phyloP scores from a whole-genome alignment of 2,113 vertebrate species.

The Oriolus oriolus region DNA sequence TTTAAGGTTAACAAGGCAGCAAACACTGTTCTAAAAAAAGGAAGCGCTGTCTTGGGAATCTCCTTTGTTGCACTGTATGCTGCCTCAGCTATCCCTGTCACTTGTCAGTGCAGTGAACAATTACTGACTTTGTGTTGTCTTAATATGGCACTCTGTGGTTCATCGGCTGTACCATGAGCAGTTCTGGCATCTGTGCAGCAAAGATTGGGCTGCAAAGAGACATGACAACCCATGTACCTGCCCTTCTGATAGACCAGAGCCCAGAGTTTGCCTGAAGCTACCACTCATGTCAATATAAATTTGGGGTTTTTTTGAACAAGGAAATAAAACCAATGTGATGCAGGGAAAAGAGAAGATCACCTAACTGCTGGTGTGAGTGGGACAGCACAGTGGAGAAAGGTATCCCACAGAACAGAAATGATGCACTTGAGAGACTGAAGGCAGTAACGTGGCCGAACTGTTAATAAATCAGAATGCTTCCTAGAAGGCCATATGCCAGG shows the following conservation, averaged over 20 bases:
- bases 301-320: neutral
- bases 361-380: neutral
- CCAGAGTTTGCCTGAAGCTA: neutral
- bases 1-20: neutral
- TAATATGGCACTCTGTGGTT: neutral
- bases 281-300: neutral
- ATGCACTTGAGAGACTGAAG: neutral
- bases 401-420: neutral
- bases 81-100: neutral
- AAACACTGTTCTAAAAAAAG: neutral
- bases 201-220: neutral
- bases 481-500: neutral
- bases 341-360: neutral
- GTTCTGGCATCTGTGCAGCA: neutral
- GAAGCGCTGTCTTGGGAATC: neutral
- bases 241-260: neutral
- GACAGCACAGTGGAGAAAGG: neutral
- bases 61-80: neutral
- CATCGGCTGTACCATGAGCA: neutral
- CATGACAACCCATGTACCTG: fast-evolving
- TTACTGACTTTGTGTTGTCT: neutral
- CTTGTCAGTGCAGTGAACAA: neutral
- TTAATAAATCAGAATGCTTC: neutral
- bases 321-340: neutral
- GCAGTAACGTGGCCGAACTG: neutral